Evolutionary conservation across 2,888 invertebrate species (phyloP), one percentile per base, ranked within the genome.

Genomic region (Xanthorhoe spadicearia): DNA sequence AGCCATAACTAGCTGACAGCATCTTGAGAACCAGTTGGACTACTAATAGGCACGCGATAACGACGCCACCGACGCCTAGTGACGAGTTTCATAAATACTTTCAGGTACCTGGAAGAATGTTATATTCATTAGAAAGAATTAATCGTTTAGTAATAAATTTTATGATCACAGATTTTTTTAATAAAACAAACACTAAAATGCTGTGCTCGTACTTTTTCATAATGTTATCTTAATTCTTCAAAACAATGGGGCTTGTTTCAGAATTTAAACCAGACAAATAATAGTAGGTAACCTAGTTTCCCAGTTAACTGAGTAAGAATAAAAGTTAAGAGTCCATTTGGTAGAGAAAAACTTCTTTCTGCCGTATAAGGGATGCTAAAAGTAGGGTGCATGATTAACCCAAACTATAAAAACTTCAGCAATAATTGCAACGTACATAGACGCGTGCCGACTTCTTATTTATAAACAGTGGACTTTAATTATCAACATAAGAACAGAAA

Each of bases 11-110:
- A 76, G 77, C 74, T 76, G 77, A 76, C 83, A 83, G 82, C 84
- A 84, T 83, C 83, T 82, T 82, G 78, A 73, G 73, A 78, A 89
- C 88, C 83, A 74, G 86, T 84, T 81, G 66, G 68, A 78, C 80
- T 66, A 70, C 77, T 77, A 48, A 54, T 28, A 73, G 70, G 77
- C 83, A 86, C 81, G 83, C 79, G 82, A 81, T 83, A 79, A 78
- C 76, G 75, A 81, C 74, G 76, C 75, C 80, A 82, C 83, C 81
- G 78, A 76, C 23, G 51, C 13, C 23, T 51, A 51, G 77, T 81
- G 75, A 83, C 81, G 69, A 79, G 74, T 75, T 81, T 79, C 74
- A 73, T 80, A 80, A 82, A 80, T 74, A 76, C 67, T 72, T 73
- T 75, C 68, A 57, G 68, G 75, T 64, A 76, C 74, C 50, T 13